These are phyloP conservation scores for Pycnomerus fuliginosus DNA, from an alignment of 2,888 invertebrate genomes.

Conservation along the genomic window DNA sequence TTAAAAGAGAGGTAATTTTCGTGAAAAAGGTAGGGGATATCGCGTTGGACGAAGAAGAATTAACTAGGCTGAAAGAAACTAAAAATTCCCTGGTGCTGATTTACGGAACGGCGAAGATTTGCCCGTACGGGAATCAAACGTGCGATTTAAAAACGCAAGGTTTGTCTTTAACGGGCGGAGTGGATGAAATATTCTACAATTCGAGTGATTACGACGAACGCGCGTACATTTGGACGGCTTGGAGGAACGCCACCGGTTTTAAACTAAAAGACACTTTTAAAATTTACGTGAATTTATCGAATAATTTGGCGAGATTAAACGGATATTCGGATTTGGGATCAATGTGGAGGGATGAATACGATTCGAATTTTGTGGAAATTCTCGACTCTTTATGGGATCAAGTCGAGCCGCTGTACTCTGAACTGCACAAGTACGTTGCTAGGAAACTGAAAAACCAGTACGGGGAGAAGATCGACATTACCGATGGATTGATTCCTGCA, in stretches of 20 bases:
- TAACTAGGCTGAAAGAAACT: slow-evolving; percentile 39
- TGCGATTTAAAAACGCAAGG: slow-evolving; percentile 44
- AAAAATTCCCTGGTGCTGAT: slow-evolving; percentile 40
- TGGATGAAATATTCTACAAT: slow-evolving; percentile 48
- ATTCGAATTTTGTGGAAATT: slow-evolving; percentile 50
- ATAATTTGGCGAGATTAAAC: slow-evolving; percentile 61
- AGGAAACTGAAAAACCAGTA: slow-evolving; percentile 58
- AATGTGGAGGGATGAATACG: slow-evolving; percentile 55
- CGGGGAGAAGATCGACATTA: slow-evolving; percentile 51
- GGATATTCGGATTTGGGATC: slow-evolving; percentile 54
- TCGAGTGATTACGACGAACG: slow-evolving; percentile 63
- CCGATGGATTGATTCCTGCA: slow-evolving; percentile 64
- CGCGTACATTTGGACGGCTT: slow-evolving; percentile 64
- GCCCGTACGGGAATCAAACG: slow-evolving; percentile 46
- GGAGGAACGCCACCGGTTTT: slow-evolving; percentile 64
- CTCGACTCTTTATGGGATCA: slow-evolving; percentile 56
- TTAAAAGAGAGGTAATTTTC: slow-evolving; percentile 52
- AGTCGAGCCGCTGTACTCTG: slow-evolving; percentile 64
- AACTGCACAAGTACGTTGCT: slow-evolving; percentile 65
- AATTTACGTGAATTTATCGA: slow-evolving; percentile 62
- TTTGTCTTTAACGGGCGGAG: slow-evolving; percentile 48
- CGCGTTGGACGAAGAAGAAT: slow-evolving; percentile 48
- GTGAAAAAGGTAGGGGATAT: slow-evolving; percentile 55
- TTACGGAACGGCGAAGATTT: slow-evolving; percentile 54
- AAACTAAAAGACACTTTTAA: slow-evolving; percentile 61